These are phyloP conservation scores for Lophotis ruficrista DNA, from an alignment of 2,113 vertebrate genomes.

Conservation along the genomic window DNA sequence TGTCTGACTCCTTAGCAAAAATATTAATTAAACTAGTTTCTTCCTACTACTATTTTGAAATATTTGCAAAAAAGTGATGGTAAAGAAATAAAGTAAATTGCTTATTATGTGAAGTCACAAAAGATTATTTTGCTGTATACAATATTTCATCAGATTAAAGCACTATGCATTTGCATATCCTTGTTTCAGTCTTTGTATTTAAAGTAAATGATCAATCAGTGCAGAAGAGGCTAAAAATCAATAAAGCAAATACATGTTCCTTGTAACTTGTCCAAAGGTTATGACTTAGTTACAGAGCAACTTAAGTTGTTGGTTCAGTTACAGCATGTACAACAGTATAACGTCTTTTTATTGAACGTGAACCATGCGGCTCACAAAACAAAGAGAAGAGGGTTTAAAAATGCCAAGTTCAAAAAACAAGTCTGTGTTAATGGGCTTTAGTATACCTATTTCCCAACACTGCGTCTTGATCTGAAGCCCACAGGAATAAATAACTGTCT, in stretches of 20 bases:
- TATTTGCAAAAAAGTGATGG: neutral
- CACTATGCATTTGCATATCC: neutral
- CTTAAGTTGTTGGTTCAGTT: constrained; percentile 71
- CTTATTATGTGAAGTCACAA: neutral
- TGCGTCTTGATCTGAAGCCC: neutral
- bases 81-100: neutral
- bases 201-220: constrained; percentile 33
- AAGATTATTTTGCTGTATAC: neutral
- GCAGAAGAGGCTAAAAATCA: constrained; percentile 44
- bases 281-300: constrained; percentile 65
- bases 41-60: neutral
- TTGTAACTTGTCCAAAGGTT: constrained; percentile 74
- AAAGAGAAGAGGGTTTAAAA: constrained; percentile 58
- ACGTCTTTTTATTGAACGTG: constrained; percentile 66
- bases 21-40: neutral
- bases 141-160: neutral
- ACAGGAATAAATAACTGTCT: neutral
- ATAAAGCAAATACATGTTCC: constrained; percentile 67
- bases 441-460: neutral
- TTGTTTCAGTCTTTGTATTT: constrained; percentile 22
- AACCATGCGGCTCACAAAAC: constrained; percentile 7
- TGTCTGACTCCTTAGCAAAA: neutral
- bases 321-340: constrained; percentile 33
- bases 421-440: neutral
- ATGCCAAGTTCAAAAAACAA: constrained; percentile 12